phyloP scores from a whole-genome alignment of 2,113 vertebrate genomes.

The Monarcha castaneiventris region DNA sequence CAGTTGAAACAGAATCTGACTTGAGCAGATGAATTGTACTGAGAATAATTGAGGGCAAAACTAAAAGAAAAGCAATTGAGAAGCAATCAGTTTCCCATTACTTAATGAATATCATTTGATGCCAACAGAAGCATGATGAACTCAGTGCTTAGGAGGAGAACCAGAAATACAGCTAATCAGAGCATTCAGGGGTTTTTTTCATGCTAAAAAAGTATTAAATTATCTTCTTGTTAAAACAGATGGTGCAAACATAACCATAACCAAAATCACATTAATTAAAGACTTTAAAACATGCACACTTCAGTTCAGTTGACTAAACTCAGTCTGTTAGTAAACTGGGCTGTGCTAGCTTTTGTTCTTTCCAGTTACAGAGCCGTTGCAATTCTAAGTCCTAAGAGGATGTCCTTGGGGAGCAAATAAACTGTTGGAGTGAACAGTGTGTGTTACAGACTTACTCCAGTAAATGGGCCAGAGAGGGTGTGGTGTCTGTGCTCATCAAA shows the following conservation, averaged over 20 bases:
- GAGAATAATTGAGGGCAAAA: not conserved
- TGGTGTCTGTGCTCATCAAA: not conserved
- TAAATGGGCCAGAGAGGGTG: not conserved
- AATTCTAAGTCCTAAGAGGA: not conserved
- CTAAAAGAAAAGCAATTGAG: not conserved
- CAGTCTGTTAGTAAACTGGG: not conserved
- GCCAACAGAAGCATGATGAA: not conserved
- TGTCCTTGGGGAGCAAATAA: not conserved
- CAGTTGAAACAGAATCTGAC: not conserved
- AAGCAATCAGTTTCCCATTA: not conserved
- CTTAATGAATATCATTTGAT: not conserved
- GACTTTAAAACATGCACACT: not conserved
- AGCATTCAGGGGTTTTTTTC: not conserved
- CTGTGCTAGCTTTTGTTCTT: not conserved
- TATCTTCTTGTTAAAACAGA: not conserved
- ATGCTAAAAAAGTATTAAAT: not conserved
- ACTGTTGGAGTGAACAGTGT: not conserved
- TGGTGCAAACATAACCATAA: not conserved
- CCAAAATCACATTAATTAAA: not conserved
- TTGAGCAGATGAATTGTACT: not conserved
- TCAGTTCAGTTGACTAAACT: not conserved
- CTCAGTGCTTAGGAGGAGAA: not conserved
- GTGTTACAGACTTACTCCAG: not conserved
- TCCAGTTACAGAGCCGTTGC: not conserved
- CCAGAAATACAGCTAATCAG: not conserved